Conservation (phyloP, 2,113 vertebrate species). For the Indri indri region DNA sequence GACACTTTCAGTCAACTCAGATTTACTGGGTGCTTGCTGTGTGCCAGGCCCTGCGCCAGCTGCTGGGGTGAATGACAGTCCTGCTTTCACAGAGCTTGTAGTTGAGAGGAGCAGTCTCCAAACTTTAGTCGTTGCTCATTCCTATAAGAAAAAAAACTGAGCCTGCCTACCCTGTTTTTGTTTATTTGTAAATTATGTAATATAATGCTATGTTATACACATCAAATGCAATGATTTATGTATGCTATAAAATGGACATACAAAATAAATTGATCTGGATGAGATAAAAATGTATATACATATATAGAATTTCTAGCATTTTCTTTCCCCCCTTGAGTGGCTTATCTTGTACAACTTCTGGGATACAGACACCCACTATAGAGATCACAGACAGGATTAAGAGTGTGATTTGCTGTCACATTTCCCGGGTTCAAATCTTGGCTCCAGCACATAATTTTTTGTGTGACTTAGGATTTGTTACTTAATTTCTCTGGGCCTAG, state of each 20-base stretch:
- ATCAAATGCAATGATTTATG: not conserved
- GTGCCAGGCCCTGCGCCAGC: not conserved
- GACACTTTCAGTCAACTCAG: not conserved
- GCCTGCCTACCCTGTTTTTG: not conserved
- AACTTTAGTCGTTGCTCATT: not conserved
- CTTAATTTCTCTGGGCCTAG: not conserved
- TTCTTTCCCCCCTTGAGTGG: not conserved
- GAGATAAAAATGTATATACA: not conserved
- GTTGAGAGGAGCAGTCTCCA: not conserved
- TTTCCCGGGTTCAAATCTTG: not conserved
- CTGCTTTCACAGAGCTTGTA: not conserved
- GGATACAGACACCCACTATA: not conserved
- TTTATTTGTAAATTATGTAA: not conserved
- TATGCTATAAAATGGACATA: not conserved
- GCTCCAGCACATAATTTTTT: not conserved
- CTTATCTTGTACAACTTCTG: not conserved
- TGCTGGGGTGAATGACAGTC: not conserved
- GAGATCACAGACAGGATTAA: not conserved
- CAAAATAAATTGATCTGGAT: conserved; percentile 25
- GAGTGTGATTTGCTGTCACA: not conserved
- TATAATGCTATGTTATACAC: not conserved
- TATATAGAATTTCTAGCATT: not conserved
- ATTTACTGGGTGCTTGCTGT: not conserved
- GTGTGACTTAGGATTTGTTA: not conserved
- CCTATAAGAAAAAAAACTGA: not conserved